Evolutionary conservation across 2,797 vertebrate species (phyloP), one percentile per base, ranked within the genome.

Genomic region (Psittacula echo): DNA sequence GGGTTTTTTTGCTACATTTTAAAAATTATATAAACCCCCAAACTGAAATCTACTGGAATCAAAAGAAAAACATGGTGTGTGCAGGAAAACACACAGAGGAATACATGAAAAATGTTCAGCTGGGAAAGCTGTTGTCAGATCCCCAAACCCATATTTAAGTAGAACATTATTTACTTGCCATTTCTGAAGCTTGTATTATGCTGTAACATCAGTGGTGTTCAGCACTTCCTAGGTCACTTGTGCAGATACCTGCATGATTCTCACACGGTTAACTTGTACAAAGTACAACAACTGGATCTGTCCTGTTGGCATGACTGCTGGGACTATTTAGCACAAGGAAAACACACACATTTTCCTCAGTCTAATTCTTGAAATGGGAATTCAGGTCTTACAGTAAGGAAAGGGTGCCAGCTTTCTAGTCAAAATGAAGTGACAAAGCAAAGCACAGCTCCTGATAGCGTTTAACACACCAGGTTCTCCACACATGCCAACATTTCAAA

Each of bases 21-120:
- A 70, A 81, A 44, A 93, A 54, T 54, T 75, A 86, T 16, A 37
- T n/a, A 89, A 90, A 86, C 23, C 27, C 27, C 26, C 51, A 76
- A 79, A 51, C 42, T 66, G 66, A 47, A 88, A 81, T 88, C 42
- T 47, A 13, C 66, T 79, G 66, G 42, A 77, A 74, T 73, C 41
- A 68, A 58, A 77, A 68, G 23, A 56, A 66, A 87, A 78, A 48
- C 2, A 2, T 20, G 44, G 30, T 53, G 27, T 53, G 41, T 60
- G n/a, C 60, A 56, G 60, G 85, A 78, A 81, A 85, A 81, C 42
- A 62, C 37, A 56, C 10, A 71, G 1, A 72, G 58, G 39, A 75
- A 54, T 34, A 77, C 19, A 13, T 70, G 37, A 85, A 76, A 82
- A 61, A 48, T 15, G 13, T 44, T 78, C 6, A 7, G 11, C 39